Evolutionary conservation across 2,797 vertebrate genomes (phyloP).

Genomic region (Vireo griseus): DNA sequence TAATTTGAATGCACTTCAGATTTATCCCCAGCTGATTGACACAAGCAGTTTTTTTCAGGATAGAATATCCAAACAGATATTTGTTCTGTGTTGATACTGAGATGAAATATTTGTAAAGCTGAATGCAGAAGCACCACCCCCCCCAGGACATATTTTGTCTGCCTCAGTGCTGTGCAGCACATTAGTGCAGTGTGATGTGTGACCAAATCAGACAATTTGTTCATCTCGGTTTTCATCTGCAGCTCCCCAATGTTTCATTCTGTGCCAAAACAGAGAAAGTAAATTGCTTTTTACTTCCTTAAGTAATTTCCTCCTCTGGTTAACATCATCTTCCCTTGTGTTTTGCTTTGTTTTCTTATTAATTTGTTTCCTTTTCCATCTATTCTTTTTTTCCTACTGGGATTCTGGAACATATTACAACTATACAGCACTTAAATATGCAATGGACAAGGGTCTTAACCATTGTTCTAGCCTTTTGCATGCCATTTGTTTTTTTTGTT

Average conservation of each 20-base stretch:
- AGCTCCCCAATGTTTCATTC: not conserved
- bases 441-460: not conserved
- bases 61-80: not conserved
- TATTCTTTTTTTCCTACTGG: not conserved
- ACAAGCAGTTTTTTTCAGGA: not conserved
- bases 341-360: not conserved
- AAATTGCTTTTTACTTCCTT: constrained; percentile 5
- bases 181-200: fast-evolving
- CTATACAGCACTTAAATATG: not conserved
- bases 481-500: not conserved
- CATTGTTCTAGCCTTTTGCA: not conserved
- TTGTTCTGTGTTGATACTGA: not conserved
- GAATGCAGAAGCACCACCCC: not conserved
- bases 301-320: not conserved
- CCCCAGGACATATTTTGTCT: not conserved
- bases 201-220: not conserved
- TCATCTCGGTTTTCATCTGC: not conserved
- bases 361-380: not conserved
- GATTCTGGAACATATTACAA: not conserved
- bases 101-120: not conserved
- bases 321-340: not conserved
- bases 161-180: not conserved
- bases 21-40: not conserved
- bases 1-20: not conserved
- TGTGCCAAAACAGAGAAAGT: not conserved